phyloP scores from a whole-genome alignment of 2,888 invertebrate genomes.

The Melipona bicolor region DNA sequence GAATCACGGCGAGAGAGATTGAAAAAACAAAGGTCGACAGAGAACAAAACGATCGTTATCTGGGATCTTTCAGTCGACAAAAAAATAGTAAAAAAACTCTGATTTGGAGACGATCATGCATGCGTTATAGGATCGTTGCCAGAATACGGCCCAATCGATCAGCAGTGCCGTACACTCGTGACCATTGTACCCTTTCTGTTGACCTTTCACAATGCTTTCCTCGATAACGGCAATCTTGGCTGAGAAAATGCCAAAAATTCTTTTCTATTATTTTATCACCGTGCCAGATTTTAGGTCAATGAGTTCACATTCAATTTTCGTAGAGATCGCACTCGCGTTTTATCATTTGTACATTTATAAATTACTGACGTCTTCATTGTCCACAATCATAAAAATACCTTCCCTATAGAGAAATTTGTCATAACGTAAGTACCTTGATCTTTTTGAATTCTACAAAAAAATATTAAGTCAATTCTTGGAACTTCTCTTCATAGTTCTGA shows the following conservation, averaged over 20 bases:
- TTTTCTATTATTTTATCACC: too few relatives aligned
- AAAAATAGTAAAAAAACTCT: slow-evolving; percentile 14
- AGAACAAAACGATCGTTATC: background rate
- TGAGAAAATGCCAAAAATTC: slow-evolving; percentile 1
- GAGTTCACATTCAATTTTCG: background rate
- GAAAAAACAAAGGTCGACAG: background rate
- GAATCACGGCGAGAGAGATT: background rate
- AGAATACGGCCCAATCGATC: slow-evolving; percentile 69
- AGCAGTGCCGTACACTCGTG: slow-evolving; percentile 54
- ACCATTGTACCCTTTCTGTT: slow-evolving; percentile 17
- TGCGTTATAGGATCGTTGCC: slow-evolving; percentile 72
- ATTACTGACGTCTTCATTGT: background rate
- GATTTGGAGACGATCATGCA: slow-evolving; percentile 22
- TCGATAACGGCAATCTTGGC: background rate
- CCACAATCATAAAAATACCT: too few relatives aligned
- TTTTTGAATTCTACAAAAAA: too few relatives aligned
- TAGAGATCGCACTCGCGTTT: background rate
- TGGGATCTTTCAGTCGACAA: background rate
- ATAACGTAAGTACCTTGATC: too few relatives aligned
- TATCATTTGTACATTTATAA: background rate
- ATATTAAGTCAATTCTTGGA: too few relatives aligned
- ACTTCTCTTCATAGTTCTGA: too few relatives aligned
- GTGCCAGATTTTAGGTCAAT: background rate
- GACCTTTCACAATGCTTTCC: background rate
- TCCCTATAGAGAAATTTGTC: too few relatives aligned